Conservation (phyloP, 1,140 invertebrate species). For the Monomorium pharaonis region DNA sequence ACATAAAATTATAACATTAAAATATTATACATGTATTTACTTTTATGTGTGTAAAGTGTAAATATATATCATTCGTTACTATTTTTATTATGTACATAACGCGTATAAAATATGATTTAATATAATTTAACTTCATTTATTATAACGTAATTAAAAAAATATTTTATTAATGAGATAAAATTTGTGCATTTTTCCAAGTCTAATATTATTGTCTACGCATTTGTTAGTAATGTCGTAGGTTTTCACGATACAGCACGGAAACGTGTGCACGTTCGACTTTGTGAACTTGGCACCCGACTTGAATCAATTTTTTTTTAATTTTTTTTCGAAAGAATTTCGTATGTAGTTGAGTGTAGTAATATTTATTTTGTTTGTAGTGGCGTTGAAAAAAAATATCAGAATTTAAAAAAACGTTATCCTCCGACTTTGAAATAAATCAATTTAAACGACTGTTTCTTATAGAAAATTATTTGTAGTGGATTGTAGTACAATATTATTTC, state of each 20-base stretch:
- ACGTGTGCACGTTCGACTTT: background rate
- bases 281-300: too few relatives aligned
- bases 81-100: background rate
- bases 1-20: background rate
- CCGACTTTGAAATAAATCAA: too few relatives aligned
- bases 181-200: background rate
- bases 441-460: too few relatives aligned
- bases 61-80: background rate
- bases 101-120: background rate
- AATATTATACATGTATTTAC: background rate
- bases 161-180: background rate
- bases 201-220: background rate
- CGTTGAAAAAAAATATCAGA: too few relatives aligned
- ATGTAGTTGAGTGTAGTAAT: too few relatives aligned
- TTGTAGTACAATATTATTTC: too few relatives aligned
- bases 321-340: too few relatives aligned
- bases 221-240: background rate
- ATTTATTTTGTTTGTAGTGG: too few relatives aligned
- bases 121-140: background rate
- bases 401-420: too few relatives aligned
- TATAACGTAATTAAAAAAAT: too few relatives aligned
- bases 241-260: conserved; percentile 14
- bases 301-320: too few relatives aligned
- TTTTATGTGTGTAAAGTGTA: background rate
- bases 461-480: too few relatives aligned